Conservation (phyloP, 2,888 invertebrate species). For the Actias luna region DNA sequence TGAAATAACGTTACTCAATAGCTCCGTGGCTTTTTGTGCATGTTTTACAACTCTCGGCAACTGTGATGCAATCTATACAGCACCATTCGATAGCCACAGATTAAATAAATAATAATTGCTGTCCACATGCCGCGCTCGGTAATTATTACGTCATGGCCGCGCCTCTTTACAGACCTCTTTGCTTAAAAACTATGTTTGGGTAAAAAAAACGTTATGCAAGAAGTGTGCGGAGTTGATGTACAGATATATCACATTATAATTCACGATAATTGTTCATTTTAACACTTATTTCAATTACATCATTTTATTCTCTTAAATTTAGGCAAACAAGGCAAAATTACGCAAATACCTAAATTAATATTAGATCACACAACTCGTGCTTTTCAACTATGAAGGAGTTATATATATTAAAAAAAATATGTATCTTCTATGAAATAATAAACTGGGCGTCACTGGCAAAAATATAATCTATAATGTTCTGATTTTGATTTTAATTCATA, state of each 20-base stretch:
- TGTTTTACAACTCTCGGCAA: constrained; percentile 18
- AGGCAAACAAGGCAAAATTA: no score
- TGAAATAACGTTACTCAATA: constrained; percentile 33
- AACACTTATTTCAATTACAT: background rate
- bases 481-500: no score
- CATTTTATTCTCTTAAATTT: no score
- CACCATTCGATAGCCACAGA: constrained; percentile 20
- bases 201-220: background rate
- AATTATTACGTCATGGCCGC: constrained; percentile 5
- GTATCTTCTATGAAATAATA: no score
- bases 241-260: background rate
- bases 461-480: no score
- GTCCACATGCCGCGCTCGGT: constrained; percentile 11
- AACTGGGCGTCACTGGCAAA: no score
- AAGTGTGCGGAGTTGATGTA: background rate
- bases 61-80: constrained; percentile 23
- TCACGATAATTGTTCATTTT: background rate
- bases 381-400: no score
- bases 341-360: no score
- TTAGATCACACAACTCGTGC: no score
- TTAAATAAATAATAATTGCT: constrained; percentile 29
- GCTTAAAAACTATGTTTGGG: background rate
- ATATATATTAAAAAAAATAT: no score
- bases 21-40: constrained; percentile 29
- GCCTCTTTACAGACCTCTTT: constrained; percentile 3